phyloP scores from a whole-genome alignment of 2,113 vertebrate genomes.

The Muscicapa adusta region DNA sequence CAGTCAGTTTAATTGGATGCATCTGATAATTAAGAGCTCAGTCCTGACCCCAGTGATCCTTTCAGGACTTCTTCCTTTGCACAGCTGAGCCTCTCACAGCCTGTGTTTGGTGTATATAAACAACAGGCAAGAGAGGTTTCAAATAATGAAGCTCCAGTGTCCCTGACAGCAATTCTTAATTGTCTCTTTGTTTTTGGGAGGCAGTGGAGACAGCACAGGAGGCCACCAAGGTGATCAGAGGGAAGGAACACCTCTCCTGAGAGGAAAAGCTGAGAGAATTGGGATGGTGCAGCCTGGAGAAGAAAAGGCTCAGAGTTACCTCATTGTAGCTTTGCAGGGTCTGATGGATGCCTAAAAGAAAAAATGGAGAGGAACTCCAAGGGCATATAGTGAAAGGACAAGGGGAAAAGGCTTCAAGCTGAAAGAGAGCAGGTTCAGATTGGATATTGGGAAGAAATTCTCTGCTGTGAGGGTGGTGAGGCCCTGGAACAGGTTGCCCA shows the following conservation, averaged over 20 bases:
- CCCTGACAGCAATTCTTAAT: not conserved
- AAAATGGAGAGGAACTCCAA: not conserved
- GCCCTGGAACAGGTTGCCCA: not conserved
- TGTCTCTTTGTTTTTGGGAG: not conserved
- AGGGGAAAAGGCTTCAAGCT: not conserved
- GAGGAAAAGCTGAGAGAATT: not conserved
- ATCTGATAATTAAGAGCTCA: not conserved
- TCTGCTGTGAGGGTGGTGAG: not conserved
- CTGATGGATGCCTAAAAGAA: not conserved
- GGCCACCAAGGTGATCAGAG: not conserved
- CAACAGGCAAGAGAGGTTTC: not conserved
- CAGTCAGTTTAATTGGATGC: not conserved
- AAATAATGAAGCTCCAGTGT: not conserved
- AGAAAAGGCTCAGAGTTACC: not conserved
- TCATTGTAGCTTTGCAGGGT: not conserved
- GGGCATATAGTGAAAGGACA: not conserved
- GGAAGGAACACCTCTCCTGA: not conserved
- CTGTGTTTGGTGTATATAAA: not conserved
- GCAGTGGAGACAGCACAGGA: not conserved
- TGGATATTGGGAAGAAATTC: not conserved
- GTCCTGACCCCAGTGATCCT: not conserved
- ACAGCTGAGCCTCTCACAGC: not conserved
- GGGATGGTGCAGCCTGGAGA: not conserved
- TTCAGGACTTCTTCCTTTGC: not conserved
- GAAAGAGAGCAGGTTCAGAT: not conserved